phyloP scores from a whole-genome alignment of 2,888 invertebrate genomes.

The Anoplius nigerrimus region DNA sequence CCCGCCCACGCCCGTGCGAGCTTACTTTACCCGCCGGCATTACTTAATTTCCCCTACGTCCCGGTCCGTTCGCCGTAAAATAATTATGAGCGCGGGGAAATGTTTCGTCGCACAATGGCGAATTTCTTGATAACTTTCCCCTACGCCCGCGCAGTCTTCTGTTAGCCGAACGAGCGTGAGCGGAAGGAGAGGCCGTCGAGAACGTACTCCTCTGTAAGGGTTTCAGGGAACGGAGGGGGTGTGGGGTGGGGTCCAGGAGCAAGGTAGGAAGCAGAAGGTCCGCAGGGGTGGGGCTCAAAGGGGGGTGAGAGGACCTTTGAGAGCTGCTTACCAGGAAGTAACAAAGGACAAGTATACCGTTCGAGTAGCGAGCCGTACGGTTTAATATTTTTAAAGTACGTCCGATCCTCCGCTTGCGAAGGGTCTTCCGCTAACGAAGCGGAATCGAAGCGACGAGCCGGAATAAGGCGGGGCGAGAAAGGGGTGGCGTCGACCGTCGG shows the following conservation, averaged over 20 bases:
- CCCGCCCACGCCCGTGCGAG: too few relatives aligned
- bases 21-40: too few relatives aligned
- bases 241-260: too few relatives aligned
- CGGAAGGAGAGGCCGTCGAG: too few relatives aligned
- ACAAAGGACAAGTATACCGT: conserved; percentile 43
- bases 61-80: conserved; percentile 23
- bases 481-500: conserved; percentile 8
- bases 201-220: too few relatives aligned
- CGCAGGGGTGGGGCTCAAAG: not conserved
- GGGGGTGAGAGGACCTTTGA: conserved; percentile 12
- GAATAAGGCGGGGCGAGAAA: conserved; percentile 43
- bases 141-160: too few relatives aligned
- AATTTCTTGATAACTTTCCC: conserved; percentile 16
- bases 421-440: conserved; percentile 55
- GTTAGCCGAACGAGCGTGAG: too few relatives aligned
- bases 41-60: conserved; percentile 27
- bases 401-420: conserved; percentile 42
- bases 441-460: conserved; percentile 46
- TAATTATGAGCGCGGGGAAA: too few relatives aligned
- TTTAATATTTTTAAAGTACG: conserved; percentile 57
- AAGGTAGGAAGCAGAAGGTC: too few relatives aligned
- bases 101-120: conserved; percentile 6
- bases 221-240: too few relatives aligned
- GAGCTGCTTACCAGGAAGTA: conserved; percentile 47
- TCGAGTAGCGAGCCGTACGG: conserved; percentile 36